Percentiles rank a stretch among this genome's conserved stretches.
Conservation (phyloP, 2,888 invertebrate species). For the Hydropsyche betteni region DNA sequence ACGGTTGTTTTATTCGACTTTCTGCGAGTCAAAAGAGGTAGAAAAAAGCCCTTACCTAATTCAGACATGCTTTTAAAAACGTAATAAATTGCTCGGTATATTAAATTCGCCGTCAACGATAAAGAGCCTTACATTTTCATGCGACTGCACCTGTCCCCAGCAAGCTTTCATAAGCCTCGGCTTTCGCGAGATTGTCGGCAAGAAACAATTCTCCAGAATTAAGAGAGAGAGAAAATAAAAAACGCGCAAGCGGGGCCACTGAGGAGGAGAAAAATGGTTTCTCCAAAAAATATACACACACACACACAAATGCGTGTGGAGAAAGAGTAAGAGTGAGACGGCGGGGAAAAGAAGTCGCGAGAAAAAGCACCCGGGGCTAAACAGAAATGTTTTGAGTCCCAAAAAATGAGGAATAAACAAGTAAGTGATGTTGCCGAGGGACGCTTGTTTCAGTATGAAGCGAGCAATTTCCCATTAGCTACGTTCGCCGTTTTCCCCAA, state of each 20-base stretch:
- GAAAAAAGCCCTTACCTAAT: constrained; percentile 45
- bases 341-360: constrained; percentile 19
- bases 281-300: constrained; percentile 22
- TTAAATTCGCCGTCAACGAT: constrained; percentile 49
- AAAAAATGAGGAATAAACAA: constrained; percentile 40
- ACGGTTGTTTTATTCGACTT: constrained; percentile 20
- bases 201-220: constrained; percentile 50
- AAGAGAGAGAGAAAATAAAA: constrained; percentile 44
- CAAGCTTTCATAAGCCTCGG: constrained; percentile 38
- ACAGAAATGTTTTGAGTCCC: constrained; percentile 38
- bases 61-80: constrained; percentile 51
- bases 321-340: not conserved
- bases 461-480: constrained; percentile 42
- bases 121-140: constrained; percentile 46
- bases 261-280: not conserved
- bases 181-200: constrained; percentile 48
- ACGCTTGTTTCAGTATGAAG: constrained; percentile 27
- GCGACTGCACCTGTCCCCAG: constrained; percentile 40
- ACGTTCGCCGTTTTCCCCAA: constrained; percentile 36
- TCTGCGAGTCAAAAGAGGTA: constrained; percentile 31
- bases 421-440: constrained; percentile 42
- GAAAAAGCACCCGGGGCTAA: constrained; percentile 31
- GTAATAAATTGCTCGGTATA: constrained; percentile 52
- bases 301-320: constrained; percentile 1
- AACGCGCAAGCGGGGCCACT: constrained; percentile 2